These are phyloP conservation scores for Linyphia triangularis DNA, from an alignment of 2,888 invertebrate genomes.

Conservation along the genomic window DNA sequence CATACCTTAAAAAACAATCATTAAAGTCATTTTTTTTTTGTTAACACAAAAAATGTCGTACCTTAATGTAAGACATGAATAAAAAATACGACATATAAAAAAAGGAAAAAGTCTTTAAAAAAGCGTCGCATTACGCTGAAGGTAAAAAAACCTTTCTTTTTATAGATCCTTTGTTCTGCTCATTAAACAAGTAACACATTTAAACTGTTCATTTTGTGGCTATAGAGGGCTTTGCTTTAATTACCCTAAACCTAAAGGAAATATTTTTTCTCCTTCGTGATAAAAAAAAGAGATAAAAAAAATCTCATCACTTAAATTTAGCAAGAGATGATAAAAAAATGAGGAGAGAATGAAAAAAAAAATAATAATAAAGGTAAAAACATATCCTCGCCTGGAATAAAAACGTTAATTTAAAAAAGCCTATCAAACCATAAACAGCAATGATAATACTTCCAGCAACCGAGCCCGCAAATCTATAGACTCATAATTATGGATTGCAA, in stretches of 20 bases:
- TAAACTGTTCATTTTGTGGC: constrained; percentile 75
- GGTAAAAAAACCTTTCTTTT: constrained; percentile 34
- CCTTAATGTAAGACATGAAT: constrained; percentile 35
- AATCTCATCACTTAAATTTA: constrained; percentile 68
- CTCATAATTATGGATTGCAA: constrained; percentile 75
- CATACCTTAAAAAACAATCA: constrained; percentile 64
- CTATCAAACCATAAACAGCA: constrained; percentile 73
- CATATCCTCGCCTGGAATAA: constrained; percentile 13
- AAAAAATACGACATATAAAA: constrained; percentile 39
- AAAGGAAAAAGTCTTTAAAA: constrained; percentile 31
- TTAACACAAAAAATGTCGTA: constrained; percentile 35
- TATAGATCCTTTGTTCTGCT: constrained; percentile 64
- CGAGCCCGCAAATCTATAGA: constrained; percentile 73
- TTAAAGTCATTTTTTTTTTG: constrained; percentile 47
- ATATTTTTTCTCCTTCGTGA: constrained; percentile 55
- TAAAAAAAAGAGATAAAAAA: constrained; percentile 51
- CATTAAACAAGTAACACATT: constrained; percentile 74
- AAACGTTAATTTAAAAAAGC: constrained; percentile 71
- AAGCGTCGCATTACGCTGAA: constrained; percentile 39
- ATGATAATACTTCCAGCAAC: constrained; percentile 67
- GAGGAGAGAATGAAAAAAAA: background rate
- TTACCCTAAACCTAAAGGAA: constrained; percentile 73
- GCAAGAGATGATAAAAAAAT: constrained; percentile 31
- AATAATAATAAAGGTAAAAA: constrained; percentile 36
- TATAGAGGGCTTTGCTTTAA: constrained; percentile 73